Evolutionary conservation across 2,797 vertebrate genomes (phyloP), one percentile per base, ranked within the genome.

Genomic region (Hyperoplus immaculatus): DNA sequence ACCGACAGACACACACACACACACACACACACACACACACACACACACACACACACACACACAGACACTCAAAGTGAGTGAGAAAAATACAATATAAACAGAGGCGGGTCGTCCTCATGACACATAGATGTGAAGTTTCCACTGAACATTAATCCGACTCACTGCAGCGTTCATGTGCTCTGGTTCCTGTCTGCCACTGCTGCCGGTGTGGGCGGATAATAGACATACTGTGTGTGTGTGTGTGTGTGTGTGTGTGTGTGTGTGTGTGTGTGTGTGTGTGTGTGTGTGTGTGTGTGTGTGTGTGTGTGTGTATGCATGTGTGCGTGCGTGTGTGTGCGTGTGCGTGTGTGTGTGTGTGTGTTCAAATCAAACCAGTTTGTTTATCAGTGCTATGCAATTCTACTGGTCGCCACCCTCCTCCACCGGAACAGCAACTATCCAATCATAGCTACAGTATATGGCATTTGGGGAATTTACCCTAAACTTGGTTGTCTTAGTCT

Each of bases 71-170:
- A 29, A 29, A 56, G 29, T 14, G 43, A 65, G 45, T 69, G 18
- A 64, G 15, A 43, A 6, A 51, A 51, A 51, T 3, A 18, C 16
- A 49, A 49, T 47, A 21, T 56, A 65, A 73, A 14, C 42, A n/a
- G 16, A 61, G 50, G 69, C 42, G 38, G 46, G 45, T 79, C 51
- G 14, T 65, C 64, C 51, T 74, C 38, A 15, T 79, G 50, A 74
- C 77, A 75, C 75, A 69, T 59, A 59, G 46, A 82, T 74, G 82
- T 82, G 64, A 83, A 82, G 78, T 88, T 87, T 91, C 76, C 78
- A 78, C 66, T 84, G 57, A 79, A 54, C 83, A 83, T 83, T 69
- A 80, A 89, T 86, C 67, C 60, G 74, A 59, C 76, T 78, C 51
- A 62, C 59, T 76, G 64, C 71, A 65, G 81, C 64, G 39, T 0